Evolutionary conservation across 2,113 vertebrate genomes (phyloP), one percentile per base, ranked within the genome.

Genomic region (Phainopepla nitens): DNA sequence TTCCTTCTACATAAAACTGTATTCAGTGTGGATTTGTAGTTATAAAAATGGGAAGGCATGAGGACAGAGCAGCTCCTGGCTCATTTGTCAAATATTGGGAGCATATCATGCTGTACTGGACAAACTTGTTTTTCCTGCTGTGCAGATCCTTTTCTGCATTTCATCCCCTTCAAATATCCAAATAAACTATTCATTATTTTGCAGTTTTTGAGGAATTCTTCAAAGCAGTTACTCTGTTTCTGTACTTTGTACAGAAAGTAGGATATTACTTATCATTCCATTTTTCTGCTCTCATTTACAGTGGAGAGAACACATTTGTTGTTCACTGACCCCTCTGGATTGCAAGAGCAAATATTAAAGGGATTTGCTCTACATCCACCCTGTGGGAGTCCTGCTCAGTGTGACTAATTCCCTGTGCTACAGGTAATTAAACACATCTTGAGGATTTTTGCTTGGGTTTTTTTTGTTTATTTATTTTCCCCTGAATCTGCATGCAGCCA

Each of bases 11-110:
- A 36, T 72, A 51, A 82, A 91, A 47, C 25, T 75, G 20, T 73
- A 82, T 71, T 87, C 53, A 57, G 41, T 65, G 21, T 68, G 69
- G 31, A 42, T 82, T 71, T 73, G 54, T 14, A 49, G 73, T 56
- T 61, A 65, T 47, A 61, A 79, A 93, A 90, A 71, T 39, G 53
- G 66, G 90, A 91, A 93, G 54, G 62, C 62, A 73, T 41, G 71
- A 77, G 62, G 45, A 61, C 54, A 72, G 36, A 69, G 72, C 72
- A 92, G n/a, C 41, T 89, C 47, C 77, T 75, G 53, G 23, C 54
- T 72, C 61, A 27, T 66, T 77, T 82, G 73, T 79, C 66, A 69
- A 23, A 76, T 28, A n/a, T 5, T 65, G 70, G 17, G 33, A 75
- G 13, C 20, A 3, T 36, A 64, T 44, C n/a, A 47, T 84, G 16